A percentile compares a stretch with the other conserved stretches of the same genome.
These are phyloP conservation scores for Notarius quadriscutis DNA, from an alignment of 2,113 vertebrate species.

Conservation along the genomic window DNA sequence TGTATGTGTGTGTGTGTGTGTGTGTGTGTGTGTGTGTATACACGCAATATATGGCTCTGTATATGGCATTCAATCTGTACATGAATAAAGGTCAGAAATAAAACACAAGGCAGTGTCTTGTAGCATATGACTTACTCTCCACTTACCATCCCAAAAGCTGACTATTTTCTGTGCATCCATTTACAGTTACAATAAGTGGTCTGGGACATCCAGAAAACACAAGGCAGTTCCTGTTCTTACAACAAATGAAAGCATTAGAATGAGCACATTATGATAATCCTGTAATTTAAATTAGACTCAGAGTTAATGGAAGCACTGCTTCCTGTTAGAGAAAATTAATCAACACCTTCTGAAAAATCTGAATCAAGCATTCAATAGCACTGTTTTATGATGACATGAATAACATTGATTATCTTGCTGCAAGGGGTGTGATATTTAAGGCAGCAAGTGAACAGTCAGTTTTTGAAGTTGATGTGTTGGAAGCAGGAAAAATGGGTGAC, in stretches of 20 bases:
- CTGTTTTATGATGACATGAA: too few relatives aligned
- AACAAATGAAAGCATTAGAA: too few relatives aligned
- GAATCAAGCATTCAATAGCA: too few relatives aligned
- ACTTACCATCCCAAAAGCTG: background rate
- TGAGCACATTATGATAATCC: background rate
- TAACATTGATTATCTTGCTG: too few relatives aligned
- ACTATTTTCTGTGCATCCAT: too few relatives aligned
- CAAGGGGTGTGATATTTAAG: too few relatives aligned
- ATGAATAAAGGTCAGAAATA: background rate
- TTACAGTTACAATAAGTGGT: background rate
- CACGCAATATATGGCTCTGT: background rate
- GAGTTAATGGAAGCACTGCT: background rate
- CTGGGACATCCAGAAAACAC: background rate
- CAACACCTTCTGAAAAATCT: background rate
- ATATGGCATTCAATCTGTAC: background rate
- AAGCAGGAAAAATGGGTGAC: too few relatives aligned
- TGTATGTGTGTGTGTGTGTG: slow-evolving; percentile 35
- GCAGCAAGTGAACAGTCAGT: too few relatives aligned
- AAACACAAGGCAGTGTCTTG: background rate
- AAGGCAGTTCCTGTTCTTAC: background rate
- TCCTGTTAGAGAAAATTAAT: background rate
- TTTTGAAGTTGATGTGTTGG: too few relatives aligned
- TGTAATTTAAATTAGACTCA: background rate
- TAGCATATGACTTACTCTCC: background rate
- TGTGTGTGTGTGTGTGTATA: background rate